These are phyloP conservation scores for Cyphomyrus discorhynchus DNA, from an alignment of 2,113 vertebrate species.

Conservation along the genomic window DNA sequence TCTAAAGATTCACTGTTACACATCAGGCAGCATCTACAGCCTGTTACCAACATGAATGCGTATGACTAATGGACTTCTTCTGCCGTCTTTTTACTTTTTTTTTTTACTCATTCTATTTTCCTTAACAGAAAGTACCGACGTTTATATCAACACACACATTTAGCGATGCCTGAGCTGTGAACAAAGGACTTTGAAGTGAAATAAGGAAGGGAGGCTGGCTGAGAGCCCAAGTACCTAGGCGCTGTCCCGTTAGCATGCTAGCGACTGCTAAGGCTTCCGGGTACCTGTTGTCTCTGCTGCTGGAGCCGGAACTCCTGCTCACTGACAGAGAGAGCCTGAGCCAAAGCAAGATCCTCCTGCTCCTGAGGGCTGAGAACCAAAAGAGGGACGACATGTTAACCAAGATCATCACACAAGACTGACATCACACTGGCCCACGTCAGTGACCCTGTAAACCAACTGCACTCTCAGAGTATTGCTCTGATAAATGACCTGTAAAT, in stretches of 20 bases:
- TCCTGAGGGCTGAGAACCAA: slow-evolving; percentile 75
- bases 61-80: not conserved
- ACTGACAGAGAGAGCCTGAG: slow-evolving; percentile 85
- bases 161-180: not conserved
- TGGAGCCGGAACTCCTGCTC: slow-evolving; percentile 85
- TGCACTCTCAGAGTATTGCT: not conserved
- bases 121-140: not conserved
- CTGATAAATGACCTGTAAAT: not conserved
- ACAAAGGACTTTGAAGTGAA: not conserved
- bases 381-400: not conserved
- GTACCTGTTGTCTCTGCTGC: slow-evolving; percentile 73
- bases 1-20: not conserved
- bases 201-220: slow-evolving; percentile 18
- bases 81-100: not conserved
- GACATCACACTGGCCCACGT: not conserved
- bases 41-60: not conserved
- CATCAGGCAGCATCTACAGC: not conserved
- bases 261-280: slow-evolving; percentile 56
- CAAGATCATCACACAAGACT: not conserved
- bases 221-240: slow-evolving; percentile 50
- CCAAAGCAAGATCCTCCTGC: slow-evolving; percentile 88
- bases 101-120: not conserved
- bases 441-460: not conserved
- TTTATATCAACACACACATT: not conserved
- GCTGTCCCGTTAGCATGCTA: slow-evolving; percentile 56